Evolutionary conservation across 1,140 invertebrate species (phyloP), one percentile per base, ranked within the genome.

Genomic region (Drosophila cardini): DNA sequence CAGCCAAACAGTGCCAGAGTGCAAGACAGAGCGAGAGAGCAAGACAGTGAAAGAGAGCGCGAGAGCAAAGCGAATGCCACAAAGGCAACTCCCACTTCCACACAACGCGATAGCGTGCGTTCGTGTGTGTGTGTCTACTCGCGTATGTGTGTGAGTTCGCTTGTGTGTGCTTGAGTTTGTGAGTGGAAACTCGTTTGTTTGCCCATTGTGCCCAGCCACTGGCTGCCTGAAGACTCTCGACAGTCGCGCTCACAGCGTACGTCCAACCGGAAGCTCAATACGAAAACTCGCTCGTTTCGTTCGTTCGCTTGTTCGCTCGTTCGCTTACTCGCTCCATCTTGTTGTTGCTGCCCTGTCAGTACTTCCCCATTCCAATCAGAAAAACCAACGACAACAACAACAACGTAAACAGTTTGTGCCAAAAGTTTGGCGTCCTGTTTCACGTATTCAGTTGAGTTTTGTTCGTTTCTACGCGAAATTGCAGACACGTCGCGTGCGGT

Each of bases 71-170:
- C 36, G 45, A 57, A 56, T 64, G 53, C 55, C 30, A 40, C 21
- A 45, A 82, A 67, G 85, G 80, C 80, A 81, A 89, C 85, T 82
- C 86, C 86, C 86, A 85, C 86, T 90, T 90, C 62, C 42, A 60
- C 42, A 60, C 52, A 55, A 57, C 52, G 55, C 69, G 65, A 83
- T 83, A 74, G 60, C 67, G 26, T 55, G 67, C 32, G 21, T 13
- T 18, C n/a, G 36, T 45, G 16, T 53, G 38, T 56, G 50, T 8
- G 38, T 11, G 46, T 30, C 30, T 21, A 32, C 40, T 38, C 18
- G 45, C 9, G 63, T 38, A 40, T 63, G 70, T 80, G 72, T 36
- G 34, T 11, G 36, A 2, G 32, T 34, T 9, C 15, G 71, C 9
- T 57, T 45, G 52, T 55, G 65, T 87, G 83, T 58, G 58, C 21